Evolutionary conservation across 2,797 vertebrate genomes (phyloP).

Genomic region (Pitangus sulphuratus): DNA sequence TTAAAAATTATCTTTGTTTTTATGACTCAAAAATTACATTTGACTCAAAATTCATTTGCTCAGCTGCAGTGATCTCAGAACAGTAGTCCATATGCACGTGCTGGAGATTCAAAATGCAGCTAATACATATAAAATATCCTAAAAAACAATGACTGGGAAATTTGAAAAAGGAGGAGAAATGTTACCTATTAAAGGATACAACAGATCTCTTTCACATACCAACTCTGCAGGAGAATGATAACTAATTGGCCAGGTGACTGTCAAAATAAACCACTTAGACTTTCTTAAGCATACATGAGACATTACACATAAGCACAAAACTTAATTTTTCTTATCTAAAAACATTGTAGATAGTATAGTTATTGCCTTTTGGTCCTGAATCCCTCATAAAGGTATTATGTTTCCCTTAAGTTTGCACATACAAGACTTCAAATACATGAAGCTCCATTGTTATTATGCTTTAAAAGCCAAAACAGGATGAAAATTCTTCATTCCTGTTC

Average conservation of each 20-base stretch:
- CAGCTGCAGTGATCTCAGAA: not conserved
- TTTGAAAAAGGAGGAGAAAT: not conserved
- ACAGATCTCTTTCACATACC: not conserved
- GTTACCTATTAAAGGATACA: not conserved
- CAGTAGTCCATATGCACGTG: not conserved
- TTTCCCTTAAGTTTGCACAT: not conserved
- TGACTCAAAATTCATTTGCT: not conserved
- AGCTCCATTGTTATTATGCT: not conserved
- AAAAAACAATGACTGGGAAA: not conserved
- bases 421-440: not conserved
- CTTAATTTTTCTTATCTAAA: not conserved
- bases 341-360: not conserved
- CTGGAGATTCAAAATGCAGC: not conserved
- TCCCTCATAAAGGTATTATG: not conserved
- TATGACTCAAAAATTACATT: not conserved
- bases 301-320: not conserved
- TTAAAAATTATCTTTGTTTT: not conserved
- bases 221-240: not conserved
- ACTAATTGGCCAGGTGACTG: not conserved
- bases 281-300: not conserved
- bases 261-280: not conserved
- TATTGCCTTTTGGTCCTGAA: not conserved
- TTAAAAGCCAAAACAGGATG: not conserved
- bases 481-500: not conserved
- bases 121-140: not conserved